Conservation (phyloP, 2,888 invertebrate species). For the Odontomyia ornata region DNA sequence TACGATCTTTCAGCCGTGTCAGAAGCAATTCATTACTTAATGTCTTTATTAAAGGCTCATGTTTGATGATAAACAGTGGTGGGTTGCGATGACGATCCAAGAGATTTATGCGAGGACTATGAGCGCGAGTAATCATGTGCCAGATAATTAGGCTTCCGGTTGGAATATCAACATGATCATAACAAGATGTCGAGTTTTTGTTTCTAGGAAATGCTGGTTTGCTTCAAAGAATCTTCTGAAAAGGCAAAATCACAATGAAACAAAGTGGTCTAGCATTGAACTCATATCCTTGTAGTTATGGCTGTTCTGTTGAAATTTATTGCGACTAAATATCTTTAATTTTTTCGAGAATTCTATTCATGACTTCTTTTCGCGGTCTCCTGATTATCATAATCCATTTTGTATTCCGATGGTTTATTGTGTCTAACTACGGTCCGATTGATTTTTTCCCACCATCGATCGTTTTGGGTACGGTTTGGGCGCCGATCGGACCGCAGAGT, state of each 20-base stretch:
- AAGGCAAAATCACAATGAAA: no score
- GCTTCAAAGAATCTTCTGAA: neutral
- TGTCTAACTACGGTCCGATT: constrained; percentile 35
- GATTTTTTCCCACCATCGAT: constrained; percentile 42
- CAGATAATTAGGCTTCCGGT: constrained; percentile 40
- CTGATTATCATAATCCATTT: constrained; percentile 39
- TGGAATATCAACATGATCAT: neutral
- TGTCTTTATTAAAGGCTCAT: constrained; percentile 38
- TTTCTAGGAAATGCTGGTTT: no score
- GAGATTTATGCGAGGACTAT: constrained; percentile 31
- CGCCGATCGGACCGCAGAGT: no score
- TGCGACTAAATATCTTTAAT: no score
- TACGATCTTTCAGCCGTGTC: constrained; percentile 41
- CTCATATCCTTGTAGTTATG: no score
- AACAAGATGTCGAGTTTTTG: neutral
- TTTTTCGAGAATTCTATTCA: neutral
- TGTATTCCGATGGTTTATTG: constrained; percentile 32
- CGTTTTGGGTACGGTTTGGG: neutral
- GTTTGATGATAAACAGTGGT: constrained; percentile 39
- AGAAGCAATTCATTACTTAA: constrained; percentile 45
- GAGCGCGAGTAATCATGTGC: constrained; percentile 13
- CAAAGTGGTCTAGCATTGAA: no score
- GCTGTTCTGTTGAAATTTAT: no score
- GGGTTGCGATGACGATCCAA: neutral
- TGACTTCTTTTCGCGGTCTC: neutral